Conservation (phyloP, 1,140 invertebrate species). For the Cecropterus lyciades region DNA sequence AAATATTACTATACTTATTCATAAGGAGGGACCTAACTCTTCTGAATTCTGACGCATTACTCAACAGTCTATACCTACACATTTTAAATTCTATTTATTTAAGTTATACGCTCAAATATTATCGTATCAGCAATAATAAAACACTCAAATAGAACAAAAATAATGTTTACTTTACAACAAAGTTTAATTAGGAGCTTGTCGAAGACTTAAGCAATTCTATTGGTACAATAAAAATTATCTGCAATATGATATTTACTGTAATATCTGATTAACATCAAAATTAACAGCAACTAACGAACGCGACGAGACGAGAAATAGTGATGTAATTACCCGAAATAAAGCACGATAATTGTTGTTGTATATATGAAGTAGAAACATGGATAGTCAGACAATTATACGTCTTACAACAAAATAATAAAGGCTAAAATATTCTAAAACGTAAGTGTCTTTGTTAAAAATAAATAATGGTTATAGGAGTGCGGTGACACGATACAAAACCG, state of each 20-base stretch:
- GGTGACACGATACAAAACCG: constrained; percentile 70
- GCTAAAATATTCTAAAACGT: constrained; percentile 9
- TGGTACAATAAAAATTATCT: constrained; percentile 8
- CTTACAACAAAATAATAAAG: constrained; percentile 25
- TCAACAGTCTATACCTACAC: too few relatives aligned
- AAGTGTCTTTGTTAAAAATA: constrained; percentile 43
- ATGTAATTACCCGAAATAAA: constrained; percentile 57
- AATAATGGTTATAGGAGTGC: constrained; percentile 53
- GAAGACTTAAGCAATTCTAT: constrained; percentile 3
- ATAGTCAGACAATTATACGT: constrained; percentile 6
- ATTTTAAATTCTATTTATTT: too few relatives aligned
- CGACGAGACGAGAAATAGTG: constrained; percentile 39
- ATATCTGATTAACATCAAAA: constrained; percentile 25
- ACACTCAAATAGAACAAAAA: too few relatives aligned
- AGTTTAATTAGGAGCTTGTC: neutral
- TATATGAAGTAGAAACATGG: constrained; percentile 28
- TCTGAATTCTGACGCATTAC: too few relatives aligned
- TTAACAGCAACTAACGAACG: constrained; percentile 22
- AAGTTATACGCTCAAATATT: too few relatives aligned
- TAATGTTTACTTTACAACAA: neutral
- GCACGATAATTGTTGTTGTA: constrained; percentile 43
- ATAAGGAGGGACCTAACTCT: too few relatives aligned
- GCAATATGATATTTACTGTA: constrained; percentile 13
- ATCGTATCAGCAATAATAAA: neutral
- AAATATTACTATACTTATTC: too few relatives aligned